Evolutionary conservation across 1,140 invertebrate species (phyloP).

Genomic region (Ooceraea biroi): DNA sequence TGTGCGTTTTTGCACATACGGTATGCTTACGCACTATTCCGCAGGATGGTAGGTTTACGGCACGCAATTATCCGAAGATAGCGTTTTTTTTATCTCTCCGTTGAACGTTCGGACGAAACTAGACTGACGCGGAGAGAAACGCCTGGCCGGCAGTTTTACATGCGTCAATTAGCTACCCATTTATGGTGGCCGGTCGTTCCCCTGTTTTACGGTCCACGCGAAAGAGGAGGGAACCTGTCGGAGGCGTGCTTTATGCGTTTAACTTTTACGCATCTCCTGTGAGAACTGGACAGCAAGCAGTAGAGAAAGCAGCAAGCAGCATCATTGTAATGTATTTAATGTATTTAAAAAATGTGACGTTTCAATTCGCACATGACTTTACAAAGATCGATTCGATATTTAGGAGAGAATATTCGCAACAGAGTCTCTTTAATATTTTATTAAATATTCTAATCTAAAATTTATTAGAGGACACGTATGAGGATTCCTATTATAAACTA

Average conservation of each 20-base stretch:
- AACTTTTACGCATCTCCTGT: conserved; percentile 10
- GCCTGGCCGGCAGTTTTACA: neutral
- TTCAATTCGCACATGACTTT: neutral
- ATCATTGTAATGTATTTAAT: neutral
- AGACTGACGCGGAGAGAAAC: neutral
- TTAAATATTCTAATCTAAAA: too few species aligned
- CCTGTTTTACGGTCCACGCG: conserved; percentile 20
- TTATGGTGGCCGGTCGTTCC: neutral
- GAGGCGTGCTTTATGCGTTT: conserved; percentile 1
- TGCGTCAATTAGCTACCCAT: conserved; percentile 2
- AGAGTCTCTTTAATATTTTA: too few species aligned
- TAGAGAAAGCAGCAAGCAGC: conserved; percentile 3
- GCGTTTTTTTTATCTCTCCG: conserved; percentile 1
- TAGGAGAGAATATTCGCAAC: neutral
- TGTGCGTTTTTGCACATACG: neutral
- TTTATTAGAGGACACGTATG: neutral
- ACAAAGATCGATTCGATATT: neutral
- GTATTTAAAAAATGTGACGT: neutral
- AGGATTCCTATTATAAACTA: neutral
- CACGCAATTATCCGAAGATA: conserved; percentile 23
- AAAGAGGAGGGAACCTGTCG: neutral
- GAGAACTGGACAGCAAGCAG: neutral
- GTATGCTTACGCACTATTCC: conserved; percentile 20
- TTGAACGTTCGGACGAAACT: neutral
- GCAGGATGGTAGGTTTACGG: conserved; percentile 24